phyloP scores from a whole-genome alignment of 2,797 vertebrate genomes.

The Fundulus diaphanus region DNA sequence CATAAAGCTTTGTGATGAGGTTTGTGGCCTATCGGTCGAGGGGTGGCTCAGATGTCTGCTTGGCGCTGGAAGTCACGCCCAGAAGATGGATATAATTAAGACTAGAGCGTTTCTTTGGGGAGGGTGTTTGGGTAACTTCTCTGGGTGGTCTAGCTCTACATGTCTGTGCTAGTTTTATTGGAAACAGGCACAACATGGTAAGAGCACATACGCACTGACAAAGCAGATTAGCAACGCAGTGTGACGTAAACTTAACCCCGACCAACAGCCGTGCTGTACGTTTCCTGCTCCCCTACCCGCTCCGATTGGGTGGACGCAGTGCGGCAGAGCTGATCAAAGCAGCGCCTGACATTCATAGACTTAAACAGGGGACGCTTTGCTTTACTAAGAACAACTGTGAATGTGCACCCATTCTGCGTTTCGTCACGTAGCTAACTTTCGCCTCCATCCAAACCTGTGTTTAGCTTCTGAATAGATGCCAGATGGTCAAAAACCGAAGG shows the following conservation, averaged over 20 bases:
- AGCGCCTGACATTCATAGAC: conserved; percentile 26
- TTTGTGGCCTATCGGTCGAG: conserved; percentile 61
- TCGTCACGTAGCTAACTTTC: conserved; percentile 35
- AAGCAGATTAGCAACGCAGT: conserved; percentile 40
- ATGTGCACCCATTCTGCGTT: conserved; percentile 17
- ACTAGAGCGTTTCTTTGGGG: conserved; percentile 66
- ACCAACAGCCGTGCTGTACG: conserved; percentile 23
- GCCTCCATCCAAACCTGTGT: conserved; percentile 20
- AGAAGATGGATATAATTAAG: conserved; percentile 84
- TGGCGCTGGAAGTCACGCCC: conserved; percentile 72
- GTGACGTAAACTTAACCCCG: conserved; percentile 28
- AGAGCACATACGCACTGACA: conserved; percentile 47
- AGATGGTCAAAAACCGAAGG: conserved; percentile 10
- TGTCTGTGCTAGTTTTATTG: conserved; percentile 76
- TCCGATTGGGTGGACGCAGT: conserved; percentile 25
- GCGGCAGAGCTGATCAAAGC: conserved; percentile 43
- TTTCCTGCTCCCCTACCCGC: conserved; percentile 27
- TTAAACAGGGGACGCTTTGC: conserved; percentile 25
- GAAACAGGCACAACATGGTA: conserved; percentile 65
- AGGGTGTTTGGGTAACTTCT: conserved; percentile 67
- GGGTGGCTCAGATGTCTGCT: conserved; percentile 64
- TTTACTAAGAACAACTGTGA: conserved; percentile 27
- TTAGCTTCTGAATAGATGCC: conserved; percentile 27
- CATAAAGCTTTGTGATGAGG: conserved; percentile 52
- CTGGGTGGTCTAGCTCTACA: conserved; percentile 80